These are phyloP conservation scores for Orientallactaga bullata DNA, from an alignment of 2,113 vertebrate species.

Conservation along the genomic window DNA sequence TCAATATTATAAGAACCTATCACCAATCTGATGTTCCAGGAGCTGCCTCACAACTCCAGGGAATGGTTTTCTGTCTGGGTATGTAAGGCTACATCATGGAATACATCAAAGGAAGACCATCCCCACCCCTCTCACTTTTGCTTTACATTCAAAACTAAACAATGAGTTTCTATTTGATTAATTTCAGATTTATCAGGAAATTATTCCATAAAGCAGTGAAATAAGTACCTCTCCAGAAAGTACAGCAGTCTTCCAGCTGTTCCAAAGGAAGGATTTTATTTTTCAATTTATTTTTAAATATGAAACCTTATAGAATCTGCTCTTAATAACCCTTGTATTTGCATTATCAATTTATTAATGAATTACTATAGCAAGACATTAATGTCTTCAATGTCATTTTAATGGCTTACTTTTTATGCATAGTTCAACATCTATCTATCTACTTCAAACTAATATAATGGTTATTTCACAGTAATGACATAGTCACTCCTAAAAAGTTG, in stretches of 20 bases:
- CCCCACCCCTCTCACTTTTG: not conserved
- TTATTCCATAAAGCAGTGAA: not conserved
- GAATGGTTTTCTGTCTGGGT: not conserved
- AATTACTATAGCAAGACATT: constrained; percentile 22
- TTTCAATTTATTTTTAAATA: constrained; percentile 34
- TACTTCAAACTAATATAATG: constrained; percentile 17
- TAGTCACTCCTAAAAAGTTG: not conserved
- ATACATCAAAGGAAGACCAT: not conserved
- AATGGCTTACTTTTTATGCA: constrained; percentile 46
- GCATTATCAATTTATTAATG: not conserved
- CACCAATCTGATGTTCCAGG: not conserved
- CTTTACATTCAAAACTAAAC: constrained; percentile 21
- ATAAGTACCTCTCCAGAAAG: not conserved
- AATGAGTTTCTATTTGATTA: constrained; percentile 38
- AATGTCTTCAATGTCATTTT: constrained; percentile 4
- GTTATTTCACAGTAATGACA: not conserved
- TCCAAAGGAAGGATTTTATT: not conserved
- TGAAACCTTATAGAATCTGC: not conserved
- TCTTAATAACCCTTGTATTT: not conserved
- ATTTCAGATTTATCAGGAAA: constrained; percentile 26
- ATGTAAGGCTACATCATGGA: not conserved
- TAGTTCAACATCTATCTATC: not conserved
- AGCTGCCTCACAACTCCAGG: constrained; percentile 1
- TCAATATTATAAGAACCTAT: not conserved
- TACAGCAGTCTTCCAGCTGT: not conserved